These are phyloP conservation scores for Mesoligia furuncula DNA, from an alignment of 2,888 invertebrate species.

Conservation along the genomic window DNA sequence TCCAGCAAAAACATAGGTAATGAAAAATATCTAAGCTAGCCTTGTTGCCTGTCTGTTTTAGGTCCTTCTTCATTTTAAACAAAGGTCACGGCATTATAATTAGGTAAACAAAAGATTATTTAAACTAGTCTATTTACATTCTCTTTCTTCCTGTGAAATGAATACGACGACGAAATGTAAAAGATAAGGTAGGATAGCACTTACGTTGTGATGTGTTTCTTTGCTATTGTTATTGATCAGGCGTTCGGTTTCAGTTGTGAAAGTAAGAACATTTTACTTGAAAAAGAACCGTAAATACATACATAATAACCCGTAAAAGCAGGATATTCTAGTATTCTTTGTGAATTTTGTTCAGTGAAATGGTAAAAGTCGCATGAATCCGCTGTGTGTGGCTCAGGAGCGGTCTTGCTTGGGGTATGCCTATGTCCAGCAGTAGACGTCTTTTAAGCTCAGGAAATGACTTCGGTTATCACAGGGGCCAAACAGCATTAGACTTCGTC, in stretches of 20 bases:
- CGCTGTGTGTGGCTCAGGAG: not conserved
- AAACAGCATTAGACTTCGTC: not conserved
- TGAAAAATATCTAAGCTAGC: not conserved
- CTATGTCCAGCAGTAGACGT: too few relatives aligned
- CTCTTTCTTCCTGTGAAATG: not conserved
- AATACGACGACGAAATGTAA: constrained; percentile 15
- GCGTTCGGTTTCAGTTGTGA: constrained; percentile 40
- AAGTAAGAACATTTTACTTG: not conserved
- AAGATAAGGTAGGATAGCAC: constrained; percentile 26
- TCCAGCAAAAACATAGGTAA: too few relatives aligned
- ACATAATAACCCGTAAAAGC: too few relatives aligned
- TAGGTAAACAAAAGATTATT: constrained; percentile 24
- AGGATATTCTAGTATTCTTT: not conserved
- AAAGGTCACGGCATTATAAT: constrained; percentile 4
- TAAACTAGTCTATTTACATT: not conserved
- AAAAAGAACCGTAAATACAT: not conserved
- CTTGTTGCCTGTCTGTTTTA: not conserved
- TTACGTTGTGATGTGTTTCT: constrained; percentile 13
- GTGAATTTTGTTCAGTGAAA: not conserved
- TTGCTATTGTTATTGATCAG: constrained; percentile 58
- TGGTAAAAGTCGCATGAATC: too few relatives aligned
- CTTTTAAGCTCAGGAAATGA: not conserved
- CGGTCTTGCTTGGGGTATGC: too few relatives aligned
- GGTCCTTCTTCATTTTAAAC: constrained; percentile 19
- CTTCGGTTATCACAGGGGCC: too few relatives aligned